Percentiles rank a stretch among this genome's conserved stretches.
Conservation (phyloP, 2,797 vertebrate species). For the Emydoidea blandingii region DNA sequence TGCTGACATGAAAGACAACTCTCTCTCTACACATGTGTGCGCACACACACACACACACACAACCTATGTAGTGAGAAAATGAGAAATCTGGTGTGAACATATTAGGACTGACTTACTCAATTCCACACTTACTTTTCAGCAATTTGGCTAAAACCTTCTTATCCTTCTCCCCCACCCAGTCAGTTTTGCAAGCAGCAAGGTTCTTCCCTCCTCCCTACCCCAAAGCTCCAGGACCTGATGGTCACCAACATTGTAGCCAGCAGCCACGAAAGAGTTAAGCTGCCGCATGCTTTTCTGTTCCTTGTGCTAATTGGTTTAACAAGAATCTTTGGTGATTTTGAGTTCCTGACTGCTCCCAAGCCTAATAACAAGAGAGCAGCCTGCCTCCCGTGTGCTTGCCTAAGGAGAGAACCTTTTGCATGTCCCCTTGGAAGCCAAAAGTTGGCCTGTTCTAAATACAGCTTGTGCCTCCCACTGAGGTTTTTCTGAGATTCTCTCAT, state of each 20-base stretch:
- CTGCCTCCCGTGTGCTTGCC: constrained; percentile 58
- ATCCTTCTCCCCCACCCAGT: background rate
- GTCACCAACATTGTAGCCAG: background rate
- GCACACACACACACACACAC: background rate
- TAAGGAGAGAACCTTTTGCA: constrained; percentile 34
- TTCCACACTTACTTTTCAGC: background rate
- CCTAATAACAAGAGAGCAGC: constrained; percentile 61
- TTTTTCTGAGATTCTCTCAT: constrained; percentile 24
- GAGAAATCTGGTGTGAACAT: fast-evolving
- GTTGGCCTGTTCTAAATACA: constrained; percentile 30
- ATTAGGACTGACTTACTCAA: background rate
- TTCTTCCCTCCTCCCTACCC: background rate
- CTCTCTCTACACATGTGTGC: background rate
- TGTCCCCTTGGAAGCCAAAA: background rate
- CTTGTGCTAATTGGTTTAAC: constrained; percentile 60
- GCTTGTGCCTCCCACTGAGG: background rate
- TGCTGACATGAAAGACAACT: constrained; percentile 1
- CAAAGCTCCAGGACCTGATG: background rate
- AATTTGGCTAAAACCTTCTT: background rate
- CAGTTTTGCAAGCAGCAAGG: background rate
- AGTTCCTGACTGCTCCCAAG: constrained; percentile 64
- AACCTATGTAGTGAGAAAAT: background rate
- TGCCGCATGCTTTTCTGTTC: constrained; percentile 30
- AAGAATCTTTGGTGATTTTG: constrained; percentile 62
- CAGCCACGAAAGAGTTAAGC: constrained; percentile 50